Base-by-base conservation (phyloP, 2,113 vertebrate species). In the Spilogale gracilis region DNA sequence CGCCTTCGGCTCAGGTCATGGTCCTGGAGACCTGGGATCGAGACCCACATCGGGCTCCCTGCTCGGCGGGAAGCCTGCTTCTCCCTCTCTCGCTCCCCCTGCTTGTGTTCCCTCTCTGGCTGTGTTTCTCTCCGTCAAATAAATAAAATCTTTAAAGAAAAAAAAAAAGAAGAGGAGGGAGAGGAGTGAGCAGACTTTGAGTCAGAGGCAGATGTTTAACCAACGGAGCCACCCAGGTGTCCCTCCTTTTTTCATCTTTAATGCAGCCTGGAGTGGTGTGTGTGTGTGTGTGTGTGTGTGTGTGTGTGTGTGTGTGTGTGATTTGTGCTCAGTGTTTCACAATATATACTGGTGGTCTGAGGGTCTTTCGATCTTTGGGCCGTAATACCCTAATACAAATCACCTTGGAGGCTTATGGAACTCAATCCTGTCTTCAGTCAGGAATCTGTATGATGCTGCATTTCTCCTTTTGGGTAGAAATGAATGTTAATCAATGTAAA, bases 281-380 rank as follows among this genome's bases (percentile, higher is more conserved):
- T n/a, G 16, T 43, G 32, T 9, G 30, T 14, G 7, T 12, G 4
- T 3, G 14, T 8, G 3, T 3, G 3, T n/a, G 16, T 43, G 32
- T 9, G 30, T 14, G 7, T 12, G 4, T 3, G 2, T 30, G 11
- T 32, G 32, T 4, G n/a, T 13, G 4, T 12, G n/a, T 25, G 25
- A 9, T 5, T 13, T 20, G 17, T 25, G 21, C 30, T 71, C 67
- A 20, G 1, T 30, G 18, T 43, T 91, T 91, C 16, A 18, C 56
- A 3, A 3, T 14, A 4, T 2, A 1, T 13, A 25, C 20, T 10
- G 45, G 12, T 56, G 61, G 56, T 83, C 65, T 61, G 45, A 90
- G 84, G 61, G 9, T 10, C 6, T 52, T 56, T 21, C 9, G 43
- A 20, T 71, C 32, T 48, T 50, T 38, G 48, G 25, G 38, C 79